Base-by-base conservation (phyloP, 2,797 vertebrate species). In the Sternotherus odoratus region DNA sequence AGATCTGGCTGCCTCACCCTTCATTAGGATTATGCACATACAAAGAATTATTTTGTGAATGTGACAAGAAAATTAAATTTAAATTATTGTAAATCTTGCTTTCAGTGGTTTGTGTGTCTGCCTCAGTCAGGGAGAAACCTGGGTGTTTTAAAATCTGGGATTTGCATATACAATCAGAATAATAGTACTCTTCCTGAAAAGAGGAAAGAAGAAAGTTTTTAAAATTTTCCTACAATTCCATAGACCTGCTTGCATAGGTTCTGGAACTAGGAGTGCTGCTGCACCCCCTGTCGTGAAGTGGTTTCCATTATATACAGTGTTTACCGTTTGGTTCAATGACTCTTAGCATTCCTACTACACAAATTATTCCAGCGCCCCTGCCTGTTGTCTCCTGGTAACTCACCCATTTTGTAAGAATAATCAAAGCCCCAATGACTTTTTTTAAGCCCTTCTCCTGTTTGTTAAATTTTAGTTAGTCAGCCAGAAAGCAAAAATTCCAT, bases 71-170 rank as follows among this genome's bases (percentile, higher is more conserved):
- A 66, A 63, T 43, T 26, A 36, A 56, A 57, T 72, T 81, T 82
- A 1, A 13, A 63, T 86, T 51, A 0, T 43, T 82, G 6, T 26
- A 77, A 86, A 86, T 5, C 43, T 0, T 24, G 3, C 4, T 60
- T 91, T 56, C 57, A 11, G 33, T 13, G 5, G 33, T 51, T 87
- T 53, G 8, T 7, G 36, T 85, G 21, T 81, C 50, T 77, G 19
- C 0, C 21, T 1, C 69, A 51, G 74, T 3, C 3, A 77, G 3
- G 2, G 66, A n/a, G 36, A 17, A 79, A 4, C 5, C 5, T 4
- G 11, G 7, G 66, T 48, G 15, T 75, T 48, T 48, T 75, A 75
- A 75, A 75, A 48, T 28, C 72, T 75, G 26, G 72, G 43, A 69
- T 69, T 43, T 75, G 43, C 26, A 46, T 48, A 28, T 48, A 15